Base-by-base conservation (phyloP, 2,113 vertebrate genomes). In the Megalops atlanticus region DNA sequence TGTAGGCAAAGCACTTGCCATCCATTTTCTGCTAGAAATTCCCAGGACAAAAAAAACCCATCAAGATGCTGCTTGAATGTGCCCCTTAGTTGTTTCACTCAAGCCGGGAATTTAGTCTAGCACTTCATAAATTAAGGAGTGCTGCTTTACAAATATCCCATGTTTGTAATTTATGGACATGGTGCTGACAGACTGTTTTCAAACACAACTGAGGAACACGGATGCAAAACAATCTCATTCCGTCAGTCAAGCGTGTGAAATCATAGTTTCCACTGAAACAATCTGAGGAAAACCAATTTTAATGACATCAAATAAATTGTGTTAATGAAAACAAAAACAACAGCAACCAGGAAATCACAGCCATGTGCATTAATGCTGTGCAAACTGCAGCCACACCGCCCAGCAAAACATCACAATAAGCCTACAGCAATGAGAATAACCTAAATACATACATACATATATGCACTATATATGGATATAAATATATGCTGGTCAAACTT, bases 111-210 rank as follows among this genome's bases (percentile, higher is more conserved):
- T 71, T 71, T 71, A 71, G 35, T 71, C 27, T 71, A 38, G 35
- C 69, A 38, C 31, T 38, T 71, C 69, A 71, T 71, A 71, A 71
- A 71, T 71, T 36, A 18, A 71, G 69, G 69, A 71, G 69, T 38
- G 14, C 14, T 27, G 4, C 69, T 71, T 71, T 38, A 18, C 35
- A 71, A 71, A 38, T 8, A 27, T 10, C 18, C 31, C 31, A 27
- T 71, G 69, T 71, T 71, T 71, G 36, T 11, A n/a, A 4, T 71
- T 36, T 27, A 18, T 38, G 33, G n/a, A 16, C 35, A 38, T 18
- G 16, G 11, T 38, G 69, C 35, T 71, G 69, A 71, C 69, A 71
- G 35, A 38, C 69, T 15, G 24, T 71, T 45, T 58, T 38, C 69
- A 71, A 71, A 71, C 33, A 31, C 69, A 18, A 38, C 69, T 7